Conservation (phyloP, 1,140 invertebrate genomes). For the Eupeodes corollae region DNA sequence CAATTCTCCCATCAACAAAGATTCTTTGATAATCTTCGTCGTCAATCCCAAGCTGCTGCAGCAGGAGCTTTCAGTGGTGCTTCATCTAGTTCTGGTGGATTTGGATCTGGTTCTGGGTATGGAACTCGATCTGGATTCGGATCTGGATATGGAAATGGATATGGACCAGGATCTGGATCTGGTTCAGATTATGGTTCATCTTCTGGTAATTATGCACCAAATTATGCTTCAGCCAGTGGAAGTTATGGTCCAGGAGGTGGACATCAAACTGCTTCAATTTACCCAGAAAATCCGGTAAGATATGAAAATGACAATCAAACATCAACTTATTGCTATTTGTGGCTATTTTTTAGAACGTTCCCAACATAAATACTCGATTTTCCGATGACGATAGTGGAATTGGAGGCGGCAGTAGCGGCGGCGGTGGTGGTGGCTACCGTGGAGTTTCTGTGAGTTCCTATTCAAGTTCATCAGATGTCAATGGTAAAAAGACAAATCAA, state of each 20-base stretch:
- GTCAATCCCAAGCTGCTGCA: conserved; percentile 10
- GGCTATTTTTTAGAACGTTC: conserved; percentile 38
- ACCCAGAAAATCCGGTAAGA: conserved; percentile 45
- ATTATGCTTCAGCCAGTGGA: conserved; percentile 34
- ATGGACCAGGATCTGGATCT: conserved; percentile 8
- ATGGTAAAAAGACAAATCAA: conserved; percentile 44
- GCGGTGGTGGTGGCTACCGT: conserved; percentile 38
- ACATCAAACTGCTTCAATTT: conserved; percentile 44
- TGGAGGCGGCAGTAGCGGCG: conserved; percentile 27
- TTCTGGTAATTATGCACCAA: conserved; percentile 31
- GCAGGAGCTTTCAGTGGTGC: conserved; percentile 9
- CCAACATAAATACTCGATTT: conserved; percentile 48
- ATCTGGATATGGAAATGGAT: conserved; percentile 8
- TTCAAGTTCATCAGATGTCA: conserved; percentile 43
- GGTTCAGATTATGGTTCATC: conserved; percentile 15
- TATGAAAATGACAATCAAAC: conserved; percentile 9
- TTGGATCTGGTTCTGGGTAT: conserved; percentile 10
- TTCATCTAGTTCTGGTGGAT: conserved; percentile 7
- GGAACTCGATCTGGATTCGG: conserved; percentile 10
- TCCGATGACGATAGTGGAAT: conserved; percentile 20
- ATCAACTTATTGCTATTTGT: conserved; percentile 15
- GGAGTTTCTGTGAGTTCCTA: conserved; percentile 55
- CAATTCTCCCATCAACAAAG: conserved; percentile 32
- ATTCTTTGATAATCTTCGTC: conserved; percentile 17
- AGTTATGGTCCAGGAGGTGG: conserved; percentile 40